These are phyloP conservation scores for Psephotus haematonotus DNA, from an alignment of 2,113 vertebrate species.

Conservation along the genomic window DNA sequence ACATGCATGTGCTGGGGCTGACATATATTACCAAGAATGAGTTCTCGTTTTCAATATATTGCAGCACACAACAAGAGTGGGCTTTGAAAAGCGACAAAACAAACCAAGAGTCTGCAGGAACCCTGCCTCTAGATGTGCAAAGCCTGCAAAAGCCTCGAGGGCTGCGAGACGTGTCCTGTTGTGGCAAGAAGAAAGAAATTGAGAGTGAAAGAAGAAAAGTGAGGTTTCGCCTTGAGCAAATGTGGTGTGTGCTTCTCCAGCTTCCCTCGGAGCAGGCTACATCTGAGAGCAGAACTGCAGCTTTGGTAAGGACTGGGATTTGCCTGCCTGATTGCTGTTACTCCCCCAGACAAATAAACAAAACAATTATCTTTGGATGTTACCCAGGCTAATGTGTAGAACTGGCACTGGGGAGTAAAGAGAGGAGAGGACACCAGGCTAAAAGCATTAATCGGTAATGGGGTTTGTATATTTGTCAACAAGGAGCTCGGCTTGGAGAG, in stretches of 20 bases:
- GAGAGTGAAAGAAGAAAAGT: neutral
- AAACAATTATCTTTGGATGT: conserved; percentile 48
- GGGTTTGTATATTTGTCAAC: conserved; percentile 31
- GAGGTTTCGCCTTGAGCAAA: neutral
- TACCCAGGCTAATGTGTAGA: conserved; percentile 35
- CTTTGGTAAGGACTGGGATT: conserved; percentile 3
- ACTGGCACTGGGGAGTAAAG: conserved; percentile 4
- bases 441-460: conserved; percentile 49
- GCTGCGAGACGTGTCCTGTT: neutral
- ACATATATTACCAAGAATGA: accelerated
- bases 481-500: neutral
- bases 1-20: accelerated
- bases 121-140: neutral
- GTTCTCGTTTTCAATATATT: neutral
- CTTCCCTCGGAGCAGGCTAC: neutral
- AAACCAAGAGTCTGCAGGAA: neutral
- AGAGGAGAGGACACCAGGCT: conserved; percentile 20
- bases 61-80: neutral
- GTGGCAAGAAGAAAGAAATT: neutral
- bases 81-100: neutral
- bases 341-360: conserved; percentile 40
- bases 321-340: conserved; percentile 29
- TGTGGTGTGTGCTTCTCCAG: neutral
- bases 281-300: neutral
- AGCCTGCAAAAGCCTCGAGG: neutral